Conservation (phyloP, 2,888 invertebrate genomes). For the Anaspis maculata region DNA sequence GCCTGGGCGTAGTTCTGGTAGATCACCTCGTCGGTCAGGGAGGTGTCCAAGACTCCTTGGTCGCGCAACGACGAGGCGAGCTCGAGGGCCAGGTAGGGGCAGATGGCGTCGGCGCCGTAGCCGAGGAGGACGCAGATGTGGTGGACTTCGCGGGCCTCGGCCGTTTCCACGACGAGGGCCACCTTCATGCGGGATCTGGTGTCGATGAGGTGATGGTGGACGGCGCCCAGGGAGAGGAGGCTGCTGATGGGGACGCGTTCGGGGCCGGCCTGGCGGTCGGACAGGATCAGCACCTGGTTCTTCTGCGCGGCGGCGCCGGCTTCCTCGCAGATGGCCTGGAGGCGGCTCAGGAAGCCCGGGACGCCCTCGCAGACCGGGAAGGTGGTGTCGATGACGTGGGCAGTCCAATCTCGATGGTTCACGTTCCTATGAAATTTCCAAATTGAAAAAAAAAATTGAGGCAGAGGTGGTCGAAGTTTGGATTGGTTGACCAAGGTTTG, state of each 20-base stretch:
- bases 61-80: conserved; percentile 78
- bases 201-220: conserved; percentile 93
- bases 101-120: conserved; percentile 96
- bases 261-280: conserved; percentile 63
- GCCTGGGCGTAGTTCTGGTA: conserved; percentile 85
- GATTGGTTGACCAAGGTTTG: too few relatives aligned
- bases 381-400: conserved; percentile 74
- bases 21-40: conserved; percentile 70
- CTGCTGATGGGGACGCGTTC: conserved; percentile 68
- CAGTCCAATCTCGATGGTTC: conserved; percentile 80
- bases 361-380: conserved; percentile 71
- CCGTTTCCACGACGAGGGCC: conserved; percentile 90
- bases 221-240: conserved; percentile 80
- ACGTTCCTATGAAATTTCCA: too few relatives aligned
- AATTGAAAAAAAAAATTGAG: too few relatives aligned
- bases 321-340: conserved; percentile 71
- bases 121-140: conserved; percentile 92
- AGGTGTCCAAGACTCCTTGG: conserved; percentile 74
- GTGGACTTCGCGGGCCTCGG: conserved; percentile 92
- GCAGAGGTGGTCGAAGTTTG: too few relatives aligned
- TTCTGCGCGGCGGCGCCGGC: conserved; percentile 59
- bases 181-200: conserved; percentile 93
- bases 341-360: conserved; percentile 66
- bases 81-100: conserved; percentile 94
- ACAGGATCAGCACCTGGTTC: conserved; percentile 79